These are phyloP conservation scores for Nycticorax nycticorax DNA, from an alignment of 2,113 vertebrate genomes.

Conservation along the genomic window DNA sequence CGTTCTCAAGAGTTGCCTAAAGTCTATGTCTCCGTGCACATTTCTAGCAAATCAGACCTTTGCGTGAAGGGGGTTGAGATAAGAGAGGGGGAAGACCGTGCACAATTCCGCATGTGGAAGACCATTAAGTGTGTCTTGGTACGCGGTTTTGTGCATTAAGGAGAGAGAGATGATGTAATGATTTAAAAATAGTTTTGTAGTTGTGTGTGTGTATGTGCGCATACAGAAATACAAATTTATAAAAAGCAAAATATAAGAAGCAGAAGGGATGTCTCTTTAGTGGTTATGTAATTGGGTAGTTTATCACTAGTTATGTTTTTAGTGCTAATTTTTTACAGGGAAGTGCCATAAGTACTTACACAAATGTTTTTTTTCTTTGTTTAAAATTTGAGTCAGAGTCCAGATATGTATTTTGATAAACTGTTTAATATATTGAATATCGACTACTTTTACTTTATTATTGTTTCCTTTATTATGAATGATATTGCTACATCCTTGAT, in stretches of 20 bases:
- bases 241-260: background rate
- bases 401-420: background rate
- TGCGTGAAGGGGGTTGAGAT: background rate
- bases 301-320: background rate
- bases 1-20: background rate
- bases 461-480: background rate
- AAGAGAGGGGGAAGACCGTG: too few species aligned
- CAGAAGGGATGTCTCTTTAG: background rate
- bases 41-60: background rate
- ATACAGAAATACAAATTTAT: background rate
- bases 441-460: background rate
- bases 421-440: background rate
- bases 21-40: accelerated
- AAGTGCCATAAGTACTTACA: background rate
- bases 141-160: background rate
- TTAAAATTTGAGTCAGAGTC: background rate
- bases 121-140: background rate
- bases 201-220: background rate
- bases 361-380: background rate
- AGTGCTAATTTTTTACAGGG: background rate
- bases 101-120: accelerated
- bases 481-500: background rate
- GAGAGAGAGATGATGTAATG: background rate
- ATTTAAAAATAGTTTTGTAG: background rate
- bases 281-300: background rate